Evolutionary conservation across 1,140 invertebrate species (phyloP).

Genomic region (Aphelinus atriplicis): DNA sequence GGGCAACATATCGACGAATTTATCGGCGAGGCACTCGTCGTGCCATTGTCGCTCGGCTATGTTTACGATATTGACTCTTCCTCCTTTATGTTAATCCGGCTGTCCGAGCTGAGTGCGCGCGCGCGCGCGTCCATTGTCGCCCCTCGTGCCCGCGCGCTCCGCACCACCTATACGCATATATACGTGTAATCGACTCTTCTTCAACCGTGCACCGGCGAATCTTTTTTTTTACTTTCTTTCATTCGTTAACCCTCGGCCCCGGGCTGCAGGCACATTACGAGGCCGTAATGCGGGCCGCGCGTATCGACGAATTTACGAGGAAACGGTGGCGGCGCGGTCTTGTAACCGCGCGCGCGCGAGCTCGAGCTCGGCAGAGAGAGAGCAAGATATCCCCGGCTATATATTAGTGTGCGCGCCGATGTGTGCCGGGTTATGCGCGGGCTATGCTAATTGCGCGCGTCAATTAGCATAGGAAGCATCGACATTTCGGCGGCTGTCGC

Average conservation of each 20-base stretch:
- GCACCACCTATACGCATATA: not conserved
- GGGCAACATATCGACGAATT: constrained; percentile 57
- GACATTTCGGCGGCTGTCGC: constrained; percentile 46
- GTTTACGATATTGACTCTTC: constrained; percentile 65
- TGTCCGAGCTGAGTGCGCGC: constrained; percentile 41
- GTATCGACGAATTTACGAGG: constrained; percentile 66
- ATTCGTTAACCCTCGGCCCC: not conserved
- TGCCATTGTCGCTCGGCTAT: constrained; percentile 28
- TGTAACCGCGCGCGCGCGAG: too few species aligned
- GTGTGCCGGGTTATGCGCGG: constrained; percentile 49
- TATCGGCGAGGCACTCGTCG: constrained; percentile 44
- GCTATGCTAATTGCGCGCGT: constrained; percentile 62
- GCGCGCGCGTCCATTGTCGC: constrained; percentile 29
- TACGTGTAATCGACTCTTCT: constrained; percentile 9
- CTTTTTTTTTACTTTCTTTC: not conserved
- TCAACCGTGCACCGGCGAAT: not conserved
- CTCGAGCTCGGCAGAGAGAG: not conserved
- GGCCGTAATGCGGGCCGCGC: constrained; percentile 34
- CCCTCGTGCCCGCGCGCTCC: not conserved
- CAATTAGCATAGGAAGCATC: constrained; percentile 66
- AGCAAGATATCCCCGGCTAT: not conserved
- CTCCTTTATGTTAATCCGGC: constrained; percentile 61
- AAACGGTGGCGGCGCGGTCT: constrained; percentile 52
- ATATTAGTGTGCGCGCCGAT: not conserved
- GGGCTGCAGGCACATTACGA: not conserved